Percentiles rank a stretch among this genome's conserved stretches.
phyloP scores from a whole-genome alignment of 2,888 invertebrate species.

The Plebejus argus region DNA sequence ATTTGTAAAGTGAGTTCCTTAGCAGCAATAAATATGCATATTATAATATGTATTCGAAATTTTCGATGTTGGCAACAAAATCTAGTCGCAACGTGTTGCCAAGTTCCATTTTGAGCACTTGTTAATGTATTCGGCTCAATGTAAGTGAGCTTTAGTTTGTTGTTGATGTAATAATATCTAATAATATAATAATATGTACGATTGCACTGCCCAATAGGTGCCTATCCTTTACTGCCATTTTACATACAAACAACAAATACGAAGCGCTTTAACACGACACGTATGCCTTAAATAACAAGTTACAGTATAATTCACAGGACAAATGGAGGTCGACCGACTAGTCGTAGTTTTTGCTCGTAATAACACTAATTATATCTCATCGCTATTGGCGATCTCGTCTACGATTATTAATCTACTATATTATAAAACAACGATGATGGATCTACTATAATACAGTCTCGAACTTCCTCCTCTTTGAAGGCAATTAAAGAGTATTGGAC shows the following conservation, averaged over 20 bases:
- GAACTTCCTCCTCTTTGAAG: not conserved
- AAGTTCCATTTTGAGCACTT: not conserved
- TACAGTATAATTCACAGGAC: not conserved
- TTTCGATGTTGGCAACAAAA: conserved; percentile 1
- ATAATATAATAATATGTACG: no score
- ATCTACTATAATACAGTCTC: no score
- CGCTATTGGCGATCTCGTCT: not conserved
- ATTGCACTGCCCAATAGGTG: not conserved
- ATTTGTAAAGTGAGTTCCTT: not conserved
- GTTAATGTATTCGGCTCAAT: conserved; percentile 1
- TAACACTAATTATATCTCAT: not conserved
- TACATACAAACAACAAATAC: not conserved
- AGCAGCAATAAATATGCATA: not conserved
- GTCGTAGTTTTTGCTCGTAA: not conserved
- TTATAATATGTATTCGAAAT: not conserved
- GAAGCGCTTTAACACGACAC: not conserved
- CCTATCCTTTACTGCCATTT: not conserved
- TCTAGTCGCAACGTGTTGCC: conserved; percentile 34
- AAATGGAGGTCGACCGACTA: not conserved
- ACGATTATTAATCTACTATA: not conserved
- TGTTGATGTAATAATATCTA: not conserved
- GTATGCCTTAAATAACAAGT: not conserved
- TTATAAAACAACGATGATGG: not conserved
- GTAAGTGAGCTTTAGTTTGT: not conserved
- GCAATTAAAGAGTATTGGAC: not conserved